Evolutionary conservation across 2,888 invertebrate genomes (phyloP).

Genomic region (Oxytorus armatus): DNA sequence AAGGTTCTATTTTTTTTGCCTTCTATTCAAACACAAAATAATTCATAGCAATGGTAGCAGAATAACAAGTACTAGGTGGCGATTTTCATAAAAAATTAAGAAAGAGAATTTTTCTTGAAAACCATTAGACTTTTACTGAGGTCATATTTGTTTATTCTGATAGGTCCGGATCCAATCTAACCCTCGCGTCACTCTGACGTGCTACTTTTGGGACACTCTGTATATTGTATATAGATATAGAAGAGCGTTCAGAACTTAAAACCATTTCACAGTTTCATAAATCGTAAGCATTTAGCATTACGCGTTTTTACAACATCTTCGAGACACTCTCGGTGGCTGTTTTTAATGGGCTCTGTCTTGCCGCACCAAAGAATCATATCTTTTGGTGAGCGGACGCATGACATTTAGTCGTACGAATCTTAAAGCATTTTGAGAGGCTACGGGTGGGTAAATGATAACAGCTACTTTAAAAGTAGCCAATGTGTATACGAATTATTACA

Average conservation of each 20-base stretch:
- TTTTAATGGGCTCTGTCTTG: slow-evolving; percentile 70
- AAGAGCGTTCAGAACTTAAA: slow-evolving; percentile 68
- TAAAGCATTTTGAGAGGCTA: slow-evolving; percentile 6
- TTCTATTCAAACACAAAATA: too few species aligned
- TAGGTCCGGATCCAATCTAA: too few species aligned
- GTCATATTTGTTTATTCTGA: too few species aligned
- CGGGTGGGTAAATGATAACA: not conserved
- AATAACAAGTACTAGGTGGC: too few species aligned
- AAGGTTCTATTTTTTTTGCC: too few species aligned
- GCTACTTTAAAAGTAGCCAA: not conserved
- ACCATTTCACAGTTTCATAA: slow-evolving; percentile 74
- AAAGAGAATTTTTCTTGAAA: too few species aligned
- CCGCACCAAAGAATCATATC: slow-evolving; percentile 69
- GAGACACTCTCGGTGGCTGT: slow-evolving; percentile 64
- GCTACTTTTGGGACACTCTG: too few species aligned
- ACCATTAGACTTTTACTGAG: too few species aligned
- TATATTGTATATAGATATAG: not conserved
- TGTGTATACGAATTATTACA: slow-evolving; percentile 16
- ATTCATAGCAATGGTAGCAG: too few species aligned
- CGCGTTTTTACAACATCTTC: slow-evolving; percentile 67
- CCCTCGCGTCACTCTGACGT: too few species aligned
- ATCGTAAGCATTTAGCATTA: slow-evolving; percentile 77
- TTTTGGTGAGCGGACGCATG: not conserved
- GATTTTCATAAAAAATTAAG: too few species aligned
- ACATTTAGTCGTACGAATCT: slow-evolving; percentile 2